Conservation (phyloP, 2,888 invertebrate genomes). For the Agrypnus murinus region DNA sequence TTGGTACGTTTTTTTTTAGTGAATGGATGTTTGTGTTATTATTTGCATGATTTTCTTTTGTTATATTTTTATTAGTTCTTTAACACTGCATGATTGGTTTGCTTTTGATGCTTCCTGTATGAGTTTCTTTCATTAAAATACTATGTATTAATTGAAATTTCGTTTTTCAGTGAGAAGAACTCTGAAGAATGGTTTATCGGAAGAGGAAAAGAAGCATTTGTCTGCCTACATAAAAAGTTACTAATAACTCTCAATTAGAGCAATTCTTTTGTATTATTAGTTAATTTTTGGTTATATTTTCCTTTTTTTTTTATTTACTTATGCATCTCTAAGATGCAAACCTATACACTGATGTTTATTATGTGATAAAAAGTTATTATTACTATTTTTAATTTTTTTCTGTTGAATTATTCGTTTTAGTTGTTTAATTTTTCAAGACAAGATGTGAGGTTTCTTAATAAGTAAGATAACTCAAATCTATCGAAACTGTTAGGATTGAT, state of each 20-base stretch:
- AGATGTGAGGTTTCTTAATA: slow-evolving; percentile 19
- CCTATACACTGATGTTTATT: slow-evolving; percentile 66
- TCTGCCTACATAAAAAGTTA: slow-evolving; percentile 84
- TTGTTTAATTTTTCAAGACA: slow-evolving; percentile 29
- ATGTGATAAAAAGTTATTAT: slow-evolving; percentile 64
- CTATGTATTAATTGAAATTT: too few species aligned
- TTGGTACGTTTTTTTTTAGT: slow-evolving; percentile 63
- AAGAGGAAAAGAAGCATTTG: slow-evolving; percentile 86
- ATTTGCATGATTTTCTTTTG: not conserved
- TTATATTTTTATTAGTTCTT: not conserved
- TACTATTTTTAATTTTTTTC: slow-evolving; percentile 39
- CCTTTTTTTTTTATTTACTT: slow-evolving; percentile 54
- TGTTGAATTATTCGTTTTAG: slow-evolving; percentile 42
- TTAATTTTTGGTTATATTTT: slow-evolving; percentile 43
- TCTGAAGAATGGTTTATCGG: slow-evolving; percentile 85
- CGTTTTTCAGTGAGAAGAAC: slow-evolving; percentile 84
- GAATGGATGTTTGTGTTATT: slow-evolving; percentile 18
- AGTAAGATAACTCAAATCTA: slow-evolving; percentile 8
- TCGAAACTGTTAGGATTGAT: slow-evolving; percentile 7
- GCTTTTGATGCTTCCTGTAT: not conserved
- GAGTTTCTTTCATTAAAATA: too few species aligned
- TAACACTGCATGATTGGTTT: not conserved
- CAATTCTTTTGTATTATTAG: slow-evolving; percentile 18
- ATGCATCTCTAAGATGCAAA: slow-evolving; percentile 56
- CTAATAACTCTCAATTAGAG: slow-evolving; percentile 67